Conservation (phyloP, 2,113 vertebrate species). For the Aegotheles bennettii region DNA sequence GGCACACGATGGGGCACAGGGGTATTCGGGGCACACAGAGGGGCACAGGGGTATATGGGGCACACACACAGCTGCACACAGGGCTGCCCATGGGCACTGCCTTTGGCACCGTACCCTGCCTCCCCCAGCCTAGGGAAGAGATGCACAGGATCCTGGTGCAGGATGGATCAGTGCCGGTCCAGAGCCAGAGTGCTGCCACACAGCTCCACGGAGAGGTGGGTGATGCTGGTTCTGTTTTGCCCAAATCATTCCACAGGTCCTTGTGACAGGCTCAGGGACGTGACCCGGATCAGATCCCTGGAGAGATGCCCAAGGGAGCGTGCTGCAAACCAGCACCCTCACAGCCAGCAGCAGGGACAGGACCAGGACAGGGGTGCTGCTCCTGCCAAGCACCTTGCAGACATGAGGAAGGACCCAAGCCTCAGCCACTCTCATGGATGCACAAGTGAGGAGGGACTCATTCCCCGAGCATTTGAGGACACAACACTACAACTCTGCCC, state of each 20-base stretch:
- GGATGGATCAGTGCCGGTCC: background rate
- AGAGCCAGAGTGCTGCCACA: accelerated
- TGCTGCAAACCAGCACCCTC: background rate
- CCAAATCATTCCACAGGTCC: background rate
- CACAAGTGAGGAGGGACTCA: background rate
- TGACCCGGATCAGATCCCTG: accelerated
- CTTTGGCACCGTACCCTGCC: background rate
- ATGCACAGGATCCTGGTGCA: background rate
- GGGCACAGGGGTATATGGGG: background rate
- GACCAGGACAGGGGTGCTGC: background rate
- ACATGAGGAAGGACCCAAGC: background rate
- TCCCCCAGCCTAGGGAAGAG: background rate
- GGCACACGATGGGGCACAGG: accelerated
- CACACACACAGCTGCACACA: background rate
- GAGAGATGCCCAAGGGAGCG: background rate
- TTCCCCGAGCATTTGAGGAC: background rate
- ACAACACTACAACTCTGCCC: background rate
- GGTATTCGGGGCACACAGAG: background rate
- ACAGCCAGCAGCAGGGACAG: background rate
- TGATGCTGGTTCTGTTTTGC: background rate
- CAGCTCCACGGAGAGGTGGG: accelerated
- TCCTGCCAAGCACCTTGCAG: background rate
- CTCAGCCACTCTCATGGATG: background rate
- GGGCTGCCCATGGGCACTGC: background rate
- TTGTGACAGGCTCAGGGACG: background rate